These are phyloP conservation scores for Drosophila sp. DNA, from an alignment of 1,140 invertebrate genomes.

Conservation along the genomic window DNA sequence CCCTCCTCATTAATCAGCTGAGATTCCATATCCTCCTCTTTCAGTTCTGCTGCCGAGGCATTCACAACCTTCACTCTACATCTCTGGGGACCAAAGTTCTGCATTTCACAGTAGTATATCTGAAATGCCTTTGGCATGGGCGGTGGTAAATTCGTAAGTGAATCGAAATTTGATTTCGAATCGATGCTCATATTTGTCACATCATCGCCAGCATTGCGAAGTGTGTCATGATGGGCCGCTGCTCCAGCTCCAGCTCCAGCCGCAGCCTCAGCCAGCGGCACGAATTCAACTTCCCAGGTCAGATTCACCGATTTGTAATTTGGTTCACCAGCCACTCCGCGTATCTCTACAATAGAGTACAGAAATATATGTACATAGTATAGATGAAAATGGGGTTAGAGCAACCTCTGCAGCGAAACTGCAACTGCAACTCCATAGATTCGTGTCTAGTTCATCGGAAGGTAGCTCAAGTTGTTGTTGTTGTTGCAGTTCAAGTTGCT, in stretches of 20 bases:
- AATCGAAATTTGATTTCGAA: constrained; percentile 46
- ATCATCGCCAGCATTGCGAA: constrained; percentile 49
- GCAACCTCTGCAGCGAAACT: constrained; percentile 14
- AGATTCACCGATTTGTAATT: constrained; percentile 89
- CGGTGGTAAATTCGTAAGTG: neutral
- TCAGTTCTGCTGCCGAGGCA: constrained; percentile 49
- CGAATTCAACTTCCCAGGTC: constrained; percentile 86
- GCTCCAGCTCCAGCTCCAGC: neutral
- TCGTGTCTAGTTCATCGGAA: constrained; percentile 37
- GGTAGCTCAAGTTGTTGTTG: constrained; percentile 24
- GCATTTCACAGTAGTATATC: constrained; percentile 89
- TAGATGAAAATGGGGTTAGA: constrained; percentile 52
- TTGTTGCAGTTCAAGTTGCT: constrained; percentile 41
- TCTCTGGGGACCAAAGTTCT: constrained; percentile 89
- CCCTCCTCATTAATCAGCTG: constrained; percentile 10
- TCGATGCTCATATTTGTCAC: constrained; percentile 75
- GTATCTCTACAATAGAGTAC: constrained; percentile 84
- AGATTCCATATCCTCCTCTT: constrained; percentile 26
- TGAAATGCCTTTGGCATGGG: constrained; percentile 84
- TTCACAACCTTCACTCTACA: constrained; percentile 87
- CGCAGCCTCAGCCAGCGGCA: constrained; percentile 36
- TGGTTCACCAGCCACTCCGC: constrained; percentile 88
- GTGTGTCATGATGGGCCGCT: constrained; percentile 63
- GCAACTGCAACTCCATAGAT: constrained; percentile 22
- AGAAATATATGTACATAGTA: constrained; percentile 71